Evolutionary conservation across 2,113 vertebrate genomes (phyloP).

Genomic region (Rhineura floridana): DNA sequence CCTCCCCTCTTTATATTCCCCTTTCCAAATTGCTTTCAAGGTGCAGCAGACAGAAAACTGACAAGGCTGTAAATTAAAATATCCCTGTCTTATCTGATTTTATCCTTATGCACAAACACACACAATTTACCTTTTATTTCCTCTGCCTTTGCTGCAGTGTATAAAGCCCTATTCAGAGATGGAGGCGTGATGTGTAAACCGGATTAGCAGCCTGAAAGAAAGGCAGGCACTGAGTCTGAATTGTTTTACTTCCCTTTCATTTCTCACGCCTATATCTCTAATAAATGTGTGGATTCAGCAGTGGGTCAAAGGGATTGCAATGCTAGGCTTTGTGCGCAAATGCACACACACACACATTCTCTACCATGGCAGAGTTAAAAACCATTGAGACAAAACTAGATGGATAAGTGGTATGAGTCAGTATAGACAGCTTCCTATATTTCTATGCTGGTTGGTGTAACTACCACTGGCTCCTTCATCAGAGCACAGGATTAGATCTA

Average conservation of each 20-base stretch:
- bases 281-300: constrained; percentile 85
- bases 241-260: constrained; percentile 87
- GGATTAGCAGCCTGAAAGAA: constrained; percentile 86
- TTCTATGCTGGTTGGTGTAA: not conserved
- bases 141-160: constrained; percentile 78
- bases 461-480: constrained; percentile 4
- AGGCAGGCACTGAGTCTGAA: constrained; percentile 82
- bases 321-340: constrained; percentile 50
- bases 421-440: too few relatives aligned
- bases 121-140: constrained; percentile 80
- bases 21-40: constrained; percentile 28
- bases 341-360: not conserved
- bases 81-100: constrained; percentile 48
- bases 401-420: too few relatives aligned
- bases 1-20: not conserved
- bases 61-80: constrained; percentile 64
- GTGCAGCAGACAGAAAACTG: constrained; percentile 50
- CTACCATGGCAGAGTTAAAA: constrained; percentile 63
- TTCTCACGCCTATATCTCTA: constrained; percentile 83
- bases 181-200: constrained; percentile 86
- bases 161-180: constrained; percentile 83
- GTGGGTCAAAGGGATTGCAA: constrained; percentile 79
- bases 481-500: not conserved
- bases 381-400: too few relatives aligned
- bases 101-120: constrained; percentile 48